These are phyloP conservation scores for Drosophila cracens DNA, from an alignment of 2,888 invertebrate species.

Conservation along the genomic window DNA sequence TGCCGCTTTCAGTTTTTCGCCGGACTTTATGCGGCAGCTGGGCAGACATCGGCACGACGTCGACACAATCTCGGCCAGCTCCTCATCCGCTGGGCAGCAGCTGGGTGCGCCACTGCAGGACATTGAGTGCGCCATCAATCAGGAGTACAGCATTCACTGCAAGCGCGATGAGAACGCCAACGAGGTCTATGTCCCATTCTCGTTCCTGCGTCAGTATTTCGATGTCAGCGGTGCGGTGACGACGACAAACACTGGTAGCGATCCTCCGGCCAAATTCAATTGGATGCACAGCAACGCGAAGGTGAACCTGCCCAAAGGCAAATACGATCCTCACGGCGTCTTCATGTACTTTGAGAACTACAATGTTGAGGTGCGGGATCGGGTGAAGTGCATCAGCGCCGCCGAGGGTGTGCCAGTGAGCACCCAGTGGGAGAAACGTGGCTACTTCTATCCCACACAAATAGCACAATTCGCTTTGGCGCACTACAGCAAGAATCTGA, in stretches of 20 bases:
- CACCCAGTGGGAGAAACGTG: conserved; percentile 98
- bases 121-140: conserved; percentile 95
- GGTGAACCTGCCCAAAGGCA: conserved; percentile 94
- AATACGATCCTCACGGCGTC: conserved; percentile 95
- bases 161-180: conserved; percentile 89
- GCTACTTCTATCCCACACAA: conserved; percentile 99
- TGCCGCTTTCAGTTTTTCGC: conserved; percentile 86
- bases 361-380: conserved; percentile 96
- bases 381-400: conserved; percentile 98
- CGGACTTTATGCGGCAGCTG: conserved; percentile 80
- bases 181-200: conserved; percentile 96
- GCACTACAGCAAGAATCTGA: conserved; percentile 97
- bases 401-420: conserved; percentile 97
- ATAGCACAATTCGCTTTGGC: conserved; percentile 99
- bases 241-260: conserved; percentile 56
- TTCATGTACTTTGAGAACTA: conserved; percentile 99
- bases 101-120: conserved; percentile 85
- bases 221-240: conserved; percentile 95
- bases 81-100: conserved; percentile 33
- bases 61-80: conserved; percentile 30
- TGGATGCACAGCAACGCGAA: conserved; percentile 98
- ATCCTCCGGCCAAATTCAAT: conserved; percentile 90
- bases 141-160: conserved; percentile 92
- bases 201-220: conserved; percentile 96
- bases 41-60: conserved; percentile 58